Evolutionary conservation across 2,113 vertebrate genomes (phyloP), one percentile per base, ranked within the genome.

Genomic region (Anoura caudifer): DNA sequence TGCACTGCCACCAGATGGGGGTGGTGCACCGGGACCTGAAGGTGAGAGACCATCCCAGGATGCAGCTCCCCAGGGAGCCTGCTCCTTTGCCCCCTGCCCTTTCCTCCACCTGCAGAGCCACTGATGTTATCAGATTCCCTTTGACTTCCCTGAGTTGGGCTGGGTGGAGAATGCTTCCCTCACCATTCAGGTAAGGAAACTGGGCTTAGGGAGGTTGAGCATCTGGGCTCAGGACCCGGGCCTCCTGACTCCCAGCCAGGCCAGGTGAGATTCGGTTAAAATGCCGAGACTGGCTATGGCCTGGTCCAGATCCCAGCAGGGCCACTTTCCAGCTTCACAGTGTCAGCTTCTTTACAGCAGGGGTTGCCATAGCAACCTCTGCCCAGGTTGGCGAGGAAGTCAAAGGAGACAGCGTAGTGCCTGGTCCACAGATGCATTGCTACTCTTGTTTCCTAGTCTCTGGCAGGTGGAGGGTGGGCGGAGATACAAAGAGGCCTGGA

Each of bases 1-100:
- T 99, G 59, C 99, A 99, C 65, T 99, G 99, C 96, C 99, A 99
- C 96, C 99, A 99, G 98, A 99, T 99, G 99, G 99, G 99, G 33
- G 99, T 99, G 93, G 99, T 99, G 50, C 99, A 99, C 93, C 98
- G 99, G 70, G 99, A 99, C 97, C 98, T 99, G 94, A 99, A 99
- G 99, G 99, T 99, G 97, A 97, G 98, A 2, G 3, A 2, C 8
- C 15, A 0, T 4, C 22, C 1, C 1, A 4, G 36, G 14, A 26
- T 19, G 26, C 0, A 0, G 82, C 47, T 61, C 52, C 0, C 20
- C 33, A 1, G 0, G 41, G 33, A 63, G 36, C 56, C 59, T 28
- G 76, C 36, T 26, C 87, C 43, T 22, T 43, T 9, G 2, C 20
- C 33, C 50, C 15, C n/a, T 43, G 59, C 28, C 28, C 38, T 4